These are phyloP conservation scores for Octomys mimax DNA, from an alignment of 2,797 vertebrate genomes.

Conservation along the genomic window DNA sequence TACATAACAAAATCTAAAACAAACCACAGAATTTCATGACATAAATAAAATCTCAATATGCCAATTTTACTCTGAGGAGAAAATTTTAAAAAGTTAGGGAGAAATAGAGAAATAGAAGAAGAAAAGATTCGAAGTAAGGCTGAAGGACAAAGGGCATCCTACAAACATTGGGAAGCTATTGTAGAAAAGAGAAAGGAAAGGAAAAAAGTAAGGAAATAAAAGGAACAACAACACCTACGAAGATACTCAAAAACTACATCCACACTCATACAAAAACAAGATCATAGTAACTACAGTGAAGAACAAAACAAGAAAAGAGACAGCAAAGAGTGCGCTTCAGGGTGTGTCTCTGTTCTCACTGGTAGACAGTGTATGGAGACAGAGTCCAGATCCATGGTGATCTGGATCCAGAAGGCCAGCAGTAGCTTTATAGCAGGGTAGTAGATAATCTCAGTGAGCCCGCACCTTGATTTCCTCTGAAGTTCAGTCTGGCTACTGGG, in stretches of 20 bases:
- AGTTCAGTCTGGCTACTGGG: not conserved
- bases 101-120: not conserved
- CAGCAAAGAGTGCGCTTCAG: not conserved
- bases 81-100: not conserved
- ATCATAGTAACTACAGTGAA: not conserved
- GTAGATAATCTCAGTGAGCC: not conserved
- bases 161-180: not conserved
- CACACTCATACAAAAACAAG: not conserved
- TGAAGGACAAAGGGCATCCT: not conserved
- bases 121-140: not conserved
- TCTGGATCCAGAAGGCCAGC: not conserved
- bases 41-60: not conserved
- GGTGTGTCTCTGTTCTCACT: not conserved
- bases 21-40: not conserved
- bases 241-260: not conserved
- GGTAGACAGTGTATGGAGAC: not conserved
- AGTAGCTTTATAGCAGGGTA: not conserved
- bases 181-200: not conserved
- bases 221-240: not conserved
- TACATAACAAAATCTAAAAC: not conserved
- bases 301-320: no score
- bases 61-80: not conserved
- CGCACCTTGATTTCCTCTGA: not conserved
- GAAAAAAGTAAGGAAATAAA: not conserved
- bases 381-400: not conserved